Evolutionary conservation across 2,797 vertebrate genomes (phyloP), one percentile per base, ranked within the genome.

Genomic region (Cephalopachus bancanus): DNA sequence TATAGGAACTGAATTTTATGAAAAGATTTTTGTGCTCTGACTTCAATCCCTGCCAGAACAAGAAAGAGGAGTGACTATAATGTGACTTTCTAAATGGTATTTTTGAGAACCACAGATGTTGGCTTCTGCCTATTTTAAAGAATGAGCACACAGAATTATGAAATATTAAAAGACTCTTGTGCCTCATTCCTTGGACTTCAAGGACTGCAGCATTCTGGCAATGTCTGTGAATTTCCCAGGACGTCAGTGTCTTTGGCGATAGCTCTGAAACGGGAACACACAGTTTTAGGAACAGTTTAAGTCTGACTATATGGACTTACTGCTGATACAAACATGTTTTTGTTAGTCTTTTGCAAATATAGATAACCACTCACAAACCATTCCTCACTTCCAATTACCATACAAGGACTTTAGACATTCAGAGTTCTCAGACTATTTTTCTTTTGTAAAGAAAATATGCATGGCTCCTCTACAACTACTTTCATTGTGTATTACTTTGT

Each of bases 391-490:
- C 59, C 33, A 24, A 81, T 69, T 93, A 78, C n/a, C 64, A 87
- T 83, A 87, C 64, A 62, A 71, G 67, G n/a, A 30, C 17, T 37
- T 86, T 57, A 62, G 24, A 24, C 30, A 83, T 72, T 83, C 26
- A 62, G 24, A 88, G 26, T 80, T 80, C 20, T 81, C 59, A 86
- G 17, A 30, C 19, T 49, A 67, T 37, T 75, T 16, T 72, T 84
- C 22, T 88, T 96, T 91, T 75, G 53, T 37, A 76, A 7, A 88
- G 55, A 89, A 78, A 91, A 91, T 64, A 17, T 26, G 83, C 53
- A n/a, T 64, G 19, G 19, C 10, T 91, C 53, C 69, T 88, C 60
- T 76, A 60, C 20, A 64, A 37, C 22, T 14, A 33, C 17, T 74
- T 79, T 88, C 22, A 22, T 28, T 86, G 7, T 30, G 5, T 28